Base-by-base conservation (phyloP, 1,140 invertebrate genomes). In the Papilio polytes region DNA sequence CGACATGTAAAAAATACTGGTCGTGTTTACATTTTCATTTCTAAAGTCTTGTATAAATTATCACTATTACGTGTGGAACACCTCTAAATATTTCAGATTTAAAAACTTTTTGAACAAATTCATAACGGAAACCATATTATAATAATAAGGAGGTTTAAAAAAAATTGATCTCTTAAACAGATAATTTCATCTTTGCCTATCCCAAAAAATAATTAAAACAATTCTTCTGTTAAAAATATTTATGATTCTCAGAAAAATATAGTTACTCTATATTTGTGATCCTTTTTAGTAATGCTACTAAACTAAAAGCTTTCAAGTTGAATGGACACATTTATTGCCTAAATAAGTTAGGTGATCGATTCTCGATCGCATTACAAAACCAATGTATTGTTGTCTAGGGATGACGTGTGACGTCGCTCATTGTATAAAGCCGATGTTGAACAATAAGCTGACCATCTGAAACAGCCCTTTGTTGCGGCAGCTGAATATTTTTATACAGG, bases 361-460 rank as follows among this genome's bases (percentile, higher is more conserved):
- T 83, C 83, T 80, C 87, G 81, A 89, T 85, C 85, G 84, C 85
- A 85, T 88, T 89, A 90, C 88, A 92, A 91, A 91, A 89, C 86
- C 88, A 81, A 85, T 76, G 78, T 89, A 90, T 90, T 92, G 90
- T 94, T 90, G 85, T 85, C 80, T 76, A 78, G 85, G 86, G 87
- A 85, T 89, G 89, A 92, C 91, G 88, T 87, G 85, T 89, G 90
- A 89, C 92, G 89, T 92, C 80, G 80, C 78, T 84, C 86, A 89
- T 93, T 94, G 90, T 92, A 86, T 76, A 80, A 80, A 80, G 80
- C 83, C 79, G 83, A 80, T 85, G 86, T 90, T 87, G 89, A 92
- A 94, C 93, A 94, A 94, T 92, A 89, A 89, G 85, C 86, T 92
- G 93, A 92, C 92, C 92, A 92, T 91, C 85, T 88, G 85, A 87